Evolutionary conservation across 2,888 invertebrate species (phyloP), one percentile per base, ranked within the genome.

Genomic region (Pterostichus niger): DNA sequence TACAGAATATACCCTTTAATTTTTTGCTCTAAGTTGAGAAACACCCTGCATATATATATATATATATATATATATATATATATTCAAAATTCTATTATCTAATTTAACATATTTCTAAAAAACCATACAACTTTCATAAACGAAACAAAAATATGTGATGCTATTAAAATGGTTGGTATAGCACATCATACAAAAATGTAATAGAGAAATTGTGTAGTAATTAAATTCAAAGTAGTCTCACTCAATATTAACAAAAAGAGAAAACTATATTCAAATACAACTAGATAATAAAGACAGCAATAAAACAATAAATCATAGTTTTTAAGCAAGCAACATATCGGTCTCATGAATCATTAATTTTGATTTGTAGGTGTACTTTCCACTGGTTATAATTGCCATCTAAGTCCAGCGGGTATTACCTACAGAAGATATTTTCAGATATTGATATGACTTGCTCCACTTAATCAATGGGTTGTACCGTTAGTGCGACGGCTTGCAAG

Each of bases 351-450:
- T 80, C 80, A 80, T 80, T 68, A 80, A 80, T 80, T 59, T 46
- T 80, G 80, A 80, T 80, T 80, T 80, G 80, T 80, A 80, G 80
- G 80, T 68, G 80, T 80, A 80, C 80, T 80, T 80, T 80, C 80
- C 49, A 79, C 80, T 52, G 52, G 64, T 35, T 68, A 68, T 80
- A 80, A 80, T 80, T 80, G 80, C 68, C 61, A 35, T 64, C 49
- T 61, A 49, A 61, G 46, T 46, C 40, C 49, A 46, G 64, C 61
- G 64, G 33, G 52, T 73, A 44, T 73, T 17, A 44, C 24, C 24
- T 24, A 24, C 9, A 44, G 46, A 31, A 31, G 11, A 73, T 73
- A 46, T 73, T 73, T 73, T 46, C 9, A 40, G 73, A 46, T 73
- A 73, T 73, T 73, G 73, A 73, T 73, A 40, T 68, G 9, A 73